Evolutionary conservation across 2,797 vertebrate species (phyloP).

Genomic region (Meriones psammophilus): DNA sequence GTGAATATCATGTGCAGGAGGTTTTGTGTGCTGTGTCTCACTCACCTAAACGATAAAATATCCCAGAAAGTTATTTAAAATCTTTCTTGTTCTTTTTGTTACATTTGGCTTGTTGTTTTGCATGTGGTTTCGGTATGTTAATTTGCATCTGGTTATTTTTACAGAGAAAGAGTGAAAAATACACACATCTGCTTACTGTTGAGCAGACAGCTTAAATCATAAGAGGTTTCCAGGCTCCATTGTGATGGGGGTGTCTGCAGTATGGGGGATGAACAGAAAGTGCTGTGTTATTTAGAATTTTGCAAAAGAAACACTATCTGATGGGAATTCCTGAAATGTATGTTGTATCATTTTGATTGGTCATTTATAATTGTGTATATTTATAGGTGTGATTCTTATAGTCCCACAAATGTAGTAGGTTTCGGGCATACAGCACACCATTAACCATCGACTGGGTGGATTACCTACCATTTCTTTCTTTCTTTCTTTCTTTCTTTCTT

Average conservation of each 20-base stretch:
- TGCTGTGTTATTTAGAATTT: background rate
- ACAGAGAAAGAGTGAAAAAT: background rate
- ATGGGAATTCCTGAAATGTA: background rate
- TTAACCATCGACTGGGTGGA: background rate
- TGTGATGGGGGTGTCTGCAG: background rate
- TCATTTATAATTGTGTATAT: background rate
- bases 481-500: too few relatives aligned
- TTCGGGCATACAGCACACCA: background rate
- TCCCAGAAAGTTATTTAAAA: background rate
- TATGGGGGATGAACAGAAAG: background rate
- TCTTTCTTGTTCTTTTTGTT: background rate
- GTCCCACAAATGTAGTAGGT: background rate
- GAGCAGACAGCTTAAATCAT: background rate
- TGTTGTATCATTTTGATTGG: background rate
- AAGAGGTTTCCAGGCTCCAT: background rate
- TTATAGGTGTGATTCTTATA: background rate
- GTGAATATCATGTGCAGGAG: background rate
- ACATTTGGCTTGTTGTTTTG: background rate
- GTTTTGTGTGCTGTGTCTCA: background rate
- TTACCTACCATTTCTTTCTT: background rate
- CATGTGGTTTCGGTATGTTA: background rate
- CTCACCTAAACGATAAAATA: background rate
- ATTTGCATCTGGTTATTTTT: background rate
- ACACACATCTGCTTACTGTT: background rate
- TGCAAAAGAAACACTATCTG: background rate